Conservation (phyloP, 1,140 invertebrate species). For the Babylonia areolata region DNA sequence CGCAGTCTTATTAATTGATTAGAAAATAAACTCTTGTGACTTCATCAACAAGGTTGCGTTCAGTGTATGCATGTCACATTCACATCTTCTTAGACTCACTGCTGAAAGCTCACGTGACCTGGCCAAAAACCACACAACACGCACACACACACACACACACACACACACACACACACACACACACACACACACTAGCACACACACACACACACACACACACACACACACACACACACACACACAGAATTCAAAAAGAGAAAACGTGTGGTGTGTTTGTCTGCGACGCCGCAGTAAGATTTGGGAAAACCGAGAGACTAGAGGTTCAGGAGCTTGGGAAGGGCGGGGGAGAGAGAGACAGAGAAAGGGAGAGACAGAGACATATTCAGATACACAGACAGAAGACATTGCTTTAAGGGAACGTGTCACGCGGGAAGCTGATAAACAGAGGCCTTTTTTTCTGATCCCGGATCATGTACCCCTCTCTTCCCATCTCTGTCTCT, state of each 20-base stretch:
- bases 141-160: neutral
- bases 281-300: neutral
- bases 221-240: neutral
- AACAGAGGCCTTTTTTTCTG: no score
- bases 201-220: neutral
- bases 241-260: neutral
- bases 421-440: neutral
- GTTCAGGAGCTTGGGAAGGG: no score
- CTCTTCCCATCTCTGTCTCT: no score
- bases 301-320: neutral
- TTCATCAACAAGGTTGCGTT: neutral
- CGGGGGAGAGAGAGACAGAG: no score
- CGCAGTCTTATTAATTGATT: neutral
- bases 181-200: neutral
- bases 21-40: no score
- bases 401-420: neutral
- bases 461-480: no score
- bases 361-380: no score
- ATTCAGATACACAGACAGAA: neutral
- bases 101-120: neutral
- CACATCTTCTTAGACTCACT: neutral
- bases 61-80: neutral
- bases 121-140: constrained; percentile 24
- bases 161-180: neutral
- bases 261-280: no score